Evolutionary conservation across 2,113 vertebrate species (phyloP).

Genomic region (Phylloscopus trochiloides): DNA sequence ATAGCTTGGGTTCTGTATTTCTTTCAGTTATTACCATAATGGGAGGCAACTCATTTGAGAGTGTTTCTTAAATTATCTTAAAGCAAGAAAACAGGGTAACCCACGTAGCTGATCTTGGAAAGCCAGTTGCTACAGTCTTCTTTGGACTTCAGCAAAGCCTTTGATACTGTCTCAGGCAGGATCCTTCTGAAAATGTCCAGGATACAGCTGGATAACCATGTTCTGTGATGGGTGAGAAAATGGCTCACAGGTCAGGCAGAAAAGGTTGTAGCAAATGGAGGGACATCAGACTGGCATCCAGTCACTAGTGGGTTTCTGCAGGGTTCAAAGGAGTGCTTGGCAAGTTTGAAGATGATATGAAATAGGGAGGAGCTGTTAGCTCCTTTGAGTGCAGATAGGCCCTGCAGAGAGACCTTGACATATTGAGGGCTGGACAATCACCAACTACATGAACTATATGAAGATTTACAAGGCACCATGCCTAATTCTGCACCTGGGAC

Average conservation of each 20-base stretch:
- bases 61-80: neutral
- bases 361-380: neutral
- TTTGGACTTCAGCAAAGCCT: neutral
- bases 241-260: neutral
- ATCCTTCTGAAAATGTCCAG: neutral
- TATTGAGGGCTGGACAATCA: neutral
- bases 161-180: neutral
- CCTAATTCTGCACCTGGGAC: neutral
- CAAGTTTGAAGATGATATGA: neutral
- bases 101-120: neutral
- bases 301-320: neutral
- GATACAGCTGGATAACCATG: neutral
- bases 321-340: neutral
- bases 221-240: neutral
- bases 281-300: fast-evolving
- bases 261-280: neutral
- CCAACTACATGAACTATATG: neutral
- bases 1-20: too few relatives aligned
- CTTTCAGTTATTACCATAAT: neutral
- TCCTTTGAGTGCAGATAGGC: neutral
- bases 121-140: neutral
- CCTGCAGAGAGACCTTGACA: neutral
- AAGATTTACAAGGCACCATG: neutral
- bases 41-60: neutral
- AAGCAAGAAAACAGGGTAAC: neutral